These are phyloP conservation scores for Xylota segnis DNA, from an alignment of 2,888 invertebrate genomes.

Conservation along the genomic window DNA sequence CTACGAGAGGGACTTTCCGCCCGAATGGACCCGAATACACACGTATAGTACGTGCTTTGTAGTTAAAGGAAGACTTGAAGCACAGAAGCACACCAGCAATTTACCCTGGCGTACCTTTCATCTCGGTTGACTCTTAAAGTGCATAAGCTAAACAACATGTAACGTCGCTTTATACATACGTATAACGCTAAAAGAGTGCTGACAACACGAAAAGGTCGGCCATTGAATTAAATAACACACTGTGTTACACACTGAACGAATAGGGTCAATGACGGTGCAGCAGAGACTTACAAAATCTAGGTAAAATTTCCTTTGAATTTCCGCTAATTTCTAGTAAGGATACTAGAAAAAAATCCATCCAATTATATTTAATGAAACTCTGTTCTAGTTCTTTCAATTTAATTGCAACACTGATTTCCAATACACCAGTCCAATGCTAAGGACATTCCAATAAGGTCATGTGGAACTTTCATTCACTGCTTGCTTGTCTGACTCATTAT, in stretches of 20 bases:
- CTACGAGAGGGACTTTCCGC: constrained; percentile 47
- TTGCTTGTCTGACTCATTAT: no score
- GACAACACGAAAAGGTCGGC: constrained; percentile 26
- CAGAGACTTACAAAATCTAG: background rate
- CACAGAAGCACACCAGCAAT: constrained; percentile 27
- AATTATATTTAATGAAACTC: background rate
- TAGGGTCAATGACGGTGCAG: constrained; percentile 1
- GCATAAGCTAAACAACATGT: constrained; percentile 7
- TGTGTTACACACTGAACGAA: background rate
- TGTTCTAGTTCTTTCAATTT: no score
- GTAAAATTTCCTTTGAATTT: constrained; percentile 7
- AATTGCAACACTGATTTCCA: no score
- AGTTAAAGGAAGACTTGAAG: constrained; percentile 39
- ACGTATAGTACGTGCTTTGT: constrained; percentile 49
- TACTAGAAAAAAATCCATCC: background rate
- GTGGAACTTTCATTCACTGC: no score
- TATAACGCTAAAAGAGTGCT: constrained; percentile 13
- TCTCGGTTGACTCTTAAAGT: constrained; percentile 49
- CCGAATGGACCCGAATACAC: constrained; percentile 47
- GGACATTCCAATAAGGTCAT: no score
- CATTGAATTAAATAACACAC: constrained; percentile 37
- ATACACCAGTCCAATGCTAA: no score
- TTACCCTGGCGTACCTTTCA: constrained; percentile 31
- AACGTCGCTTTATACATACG: background rate
- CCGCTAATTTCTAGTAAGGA: background rate